Base-by-base conservation (phyloP, 2,888 invertebrate genomes). In the Sesamia inferens region DNA sequence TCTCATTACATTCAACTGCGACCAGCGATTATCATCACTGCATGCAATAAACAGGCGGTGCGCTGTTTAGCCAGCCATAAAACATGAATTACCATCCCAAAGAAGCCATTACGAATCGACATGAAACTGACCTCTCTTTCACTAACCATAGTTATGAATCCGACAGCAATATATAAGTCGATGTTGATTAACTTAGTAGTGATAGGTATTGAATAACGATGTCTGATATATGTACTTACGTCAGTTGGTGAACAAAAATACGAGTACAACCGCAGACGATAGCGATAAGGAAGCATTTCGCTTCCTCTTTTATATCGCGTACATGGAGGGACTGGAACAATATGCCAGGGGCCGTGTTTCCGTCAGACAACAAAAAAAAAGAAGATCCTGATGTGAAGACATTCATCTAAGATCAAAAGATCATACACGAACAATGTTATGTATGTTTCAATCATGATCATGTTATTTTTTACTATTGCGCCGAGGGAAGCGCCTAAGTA, bases 191-290 rank as follows among this genome's bases (percentile, higher is more conserved):
- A 62, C 14, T 13, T 24, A 65, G 24, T 58, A 57, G 16, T 58
- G 39, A 62, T 67, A 67, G 63, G 68, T 82, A 81, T 87, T 83
- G 76, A 83, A 83, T 87, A 88, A 86, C 81, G 74, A 77, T 71
- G 69, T 61, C 59, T 80, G 76, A 55, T 82, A 74, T 54, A 55
- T 82, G 72, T 54, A 81, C 77, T 82, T 84, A 82, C 84, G 81
- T 82, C 87, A 87, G 80, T 80, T 84, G 68, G 75, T 71, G 81
- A 68, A 76, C 74, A 78, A 84, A 85, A 85, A 84, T 84, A n/a
- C n/a, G n/a, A n/a, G n/a, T n/a, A 81, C 54, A 81, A 78, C 87
- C 83, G 71, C 76, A 76, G 66, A 70, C 68, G 62, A 67, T 76
- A 72, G 66, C 59, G 63, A 68, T 65, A 80, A 73, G 77, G 75